Percentiles rank a stretch among this genome's conserved stretches.
Conservation (phyloP, 2,797 vertebrate genomes). For the Hydrocynus forskahlii region DNA sequence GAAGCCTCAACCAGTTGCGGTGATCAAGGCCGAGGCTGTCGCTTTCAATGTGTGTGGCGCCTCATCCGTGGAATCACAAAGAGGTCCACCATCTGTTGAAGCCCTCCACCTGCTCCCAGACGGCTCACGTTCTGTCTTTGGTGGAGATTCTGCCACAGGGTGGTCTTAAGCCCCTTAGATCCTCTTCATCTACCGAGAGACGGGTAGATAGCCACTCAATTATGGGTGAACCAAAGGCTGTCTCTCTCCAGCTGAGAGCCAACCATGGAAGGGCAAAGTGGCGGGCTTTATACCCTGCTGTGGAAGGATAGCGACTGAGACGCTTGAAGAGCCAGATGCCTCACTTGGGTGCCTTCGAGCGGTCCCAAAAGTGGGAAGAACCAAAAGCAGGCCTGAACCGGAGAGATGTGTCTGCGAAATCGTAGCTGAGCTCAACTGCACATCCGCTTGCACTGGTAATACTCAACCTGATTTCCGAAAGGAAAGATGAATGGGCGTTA, state of each 20-base stretch:
- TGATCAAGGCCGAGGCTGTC: slow-evolving; percentile 56
- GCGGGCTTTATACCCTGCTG: slow-evolving; percentile 15
- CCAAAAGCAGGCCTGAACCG: neutral
- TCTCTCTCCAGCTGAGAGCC: slow-evolving; percentile 13
- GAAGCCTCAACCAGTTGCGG: slow-evolving; percentile 22
- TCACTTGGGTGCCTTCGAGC: neutral
- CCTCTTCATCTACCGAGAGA: slow-evolving; percentile 23
- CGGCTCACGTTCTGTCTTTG: slow-evolving; percentile 32
- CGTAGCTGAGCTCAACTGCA: neutral
- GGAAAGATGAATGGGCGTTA: neutral
- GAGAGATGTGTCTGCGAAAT: neutral
- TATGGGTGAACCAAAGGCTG: slow-evolving; percentile 39
- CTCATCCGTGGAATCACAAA: slow-evolving; percentile 47
- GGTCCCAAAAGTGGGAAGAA: neutral
- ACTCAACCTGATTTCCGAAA: neutral
- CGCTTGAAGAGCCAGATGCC: neutral
- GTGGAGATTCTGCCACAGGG: slow-evolving; percentile 9
- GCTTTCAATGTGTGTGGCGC: slow-evolving; percentile 43
- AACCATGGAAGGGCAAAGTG: slow-evolving; percentile 7
- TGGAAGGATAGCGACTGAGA: neutral
- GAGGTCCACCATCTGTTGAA: slow-evolving; percentile 54
- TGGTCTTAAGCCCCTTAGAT: slow-evolving; percentile 40
- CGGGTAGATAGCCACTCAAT: slow-evolving; percentile 39
- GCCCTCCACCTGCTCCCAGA: slow-evolving; percentile 44
- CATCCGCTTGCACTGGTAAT: neutral